These are phyloP conservation scores for Melanostoma scalare DNA, from an alignment of 2,888 invertebrate species.

Conservation along the genomic window DNA sequence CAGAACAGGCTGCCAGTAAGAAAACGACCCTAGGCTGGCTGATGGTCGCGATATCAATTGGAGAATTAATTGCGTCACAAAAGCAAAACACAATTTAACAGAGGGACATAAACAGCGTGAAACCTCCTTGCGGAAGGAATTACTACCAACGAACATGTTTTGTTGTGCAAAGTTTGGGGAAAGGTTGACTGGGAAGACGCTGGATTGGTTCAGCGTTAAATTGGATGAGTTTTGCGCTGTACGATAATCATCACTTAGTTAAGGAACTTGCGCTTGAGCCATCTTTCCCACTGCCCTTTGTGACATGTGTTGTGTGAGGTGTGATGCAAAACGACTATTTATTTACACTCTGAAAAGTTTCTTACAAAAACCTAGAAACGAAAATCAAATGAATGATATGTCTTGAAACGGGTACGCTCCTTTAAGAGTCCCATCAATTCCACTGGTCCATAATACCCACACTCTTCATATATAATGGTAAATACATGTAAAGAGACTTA, in stretches of 20 bases:
- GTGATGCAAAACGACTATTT: no score
- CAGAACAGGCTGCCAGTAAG: background rate
- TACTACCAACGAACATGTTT: slow-evolving; percentile 12
- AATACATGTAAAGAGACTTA: no score
- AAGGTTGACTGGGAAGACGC: slow-evolving; percentile 54
- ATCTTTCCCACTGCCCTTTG: slow-evolving; percentile 40
- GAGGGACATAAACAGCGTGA: slow-evolving; percentile 12
- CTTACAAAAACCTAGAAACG: no score
- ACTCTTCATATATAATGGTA: no score
- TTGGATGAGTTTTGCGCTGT: slow-evolving; percentile 48
- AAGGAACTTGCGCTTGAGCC: slow-evolving; percentile 36
- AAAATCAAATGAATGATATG: no score
- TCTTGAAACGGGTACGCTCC: no score
- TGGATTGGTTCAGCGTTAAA: slow-evolving; percentile 61
- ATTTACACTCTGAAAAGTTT: no score
- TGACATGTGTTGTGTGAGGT: background rate
- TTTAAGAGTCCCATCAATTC: no score
- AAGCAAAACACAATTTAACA: slow-evolving; percentile 65
- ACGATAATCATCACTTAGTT: slow-evolving; percentile 69
- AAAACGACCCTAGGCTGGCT: slow-evolving; percentile 17
- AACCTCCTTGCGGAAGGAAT: slow-evolving; percentile 53
- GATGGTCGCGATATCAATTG: slow-evolving; percentile 66
- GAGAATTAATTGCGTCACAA: slow-evolving; percentile 73
- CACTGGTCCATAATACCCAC: no score
- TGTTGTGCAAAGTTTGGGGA: slow-evolving; percentile 5